Conservation (phyloP, 2,888 invertebrate species). For the Cheilosia variabilis region DNA sequence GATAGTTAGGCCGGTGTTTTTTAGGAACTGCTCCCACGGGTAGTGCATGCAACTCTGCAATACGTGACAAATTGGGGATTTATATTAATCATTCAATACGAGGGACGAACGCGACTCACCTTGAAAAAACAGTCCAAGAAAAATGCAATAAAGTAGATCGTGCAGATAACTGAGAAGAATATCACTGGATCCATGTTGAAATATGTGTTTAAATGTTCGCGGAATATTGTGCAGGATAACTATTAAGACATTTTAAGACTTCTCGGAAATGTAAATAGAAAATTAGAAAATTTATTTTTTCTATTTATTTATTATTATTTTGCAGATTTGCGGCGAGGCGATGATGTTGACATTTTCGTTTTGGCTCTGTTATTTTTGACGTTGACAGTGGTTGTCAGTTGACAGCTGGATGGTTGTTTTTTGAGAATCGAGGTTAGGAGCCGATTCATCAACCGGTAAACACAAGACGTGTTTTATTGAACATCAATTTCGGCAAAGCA, state of each 20-base stretch:
- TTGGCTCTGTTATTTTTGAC: slow-evolving; percentile 14
- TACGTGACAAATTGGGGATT: slow-evolving; percentile 79
- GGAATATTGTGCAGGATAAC: slow-evolving; percentile 23
- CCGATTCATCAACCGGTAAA: no score
- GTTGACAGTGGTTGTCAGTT: not conserved
- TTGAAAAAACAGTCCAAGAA: slow-evolving; percentile 94
- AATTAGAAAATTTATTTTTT: slow-evolving; percentile 11
- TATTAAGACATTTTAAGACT: slow-evolving; percentile 52
- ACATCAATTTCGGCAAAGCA: no score
- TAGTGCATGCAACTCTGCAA: slow-evolving; percentile 92
- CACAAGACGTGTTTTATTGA: no score
- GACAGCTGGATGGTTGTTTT: not conserved
- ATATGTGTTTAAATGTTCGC: slow-evolving; percentile 21
- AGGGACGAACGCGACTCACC: slow-evolving; percentile 84
- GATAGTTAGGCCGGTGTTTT: slow-evolving; percentile 90
- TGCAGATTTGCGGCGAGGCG: slow-evolving; percentile 26
- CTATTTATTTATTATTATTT: slow-evolving; percentile 46
- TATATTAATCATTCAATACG: slow-evolving; percentile 8
- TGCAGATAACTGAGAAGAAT: slow-evolving; percentile 86
- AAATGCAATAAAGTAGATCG: slow-evolving; percentile 88
- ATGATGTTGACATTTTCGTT: slow-evolving; percentile 63
- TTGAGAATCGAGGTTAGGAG: not conserved
- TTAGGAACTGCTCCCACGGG: slow-evolving; percentile 90
- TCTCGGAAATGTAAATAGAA: slow-evolving; percentile 16
- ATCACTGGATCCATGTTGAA: slow-evolving; percentile 87